Conservation (phyloP, 2,888 invertebrate genomes). For the Drosophila mulleri region DNA sequence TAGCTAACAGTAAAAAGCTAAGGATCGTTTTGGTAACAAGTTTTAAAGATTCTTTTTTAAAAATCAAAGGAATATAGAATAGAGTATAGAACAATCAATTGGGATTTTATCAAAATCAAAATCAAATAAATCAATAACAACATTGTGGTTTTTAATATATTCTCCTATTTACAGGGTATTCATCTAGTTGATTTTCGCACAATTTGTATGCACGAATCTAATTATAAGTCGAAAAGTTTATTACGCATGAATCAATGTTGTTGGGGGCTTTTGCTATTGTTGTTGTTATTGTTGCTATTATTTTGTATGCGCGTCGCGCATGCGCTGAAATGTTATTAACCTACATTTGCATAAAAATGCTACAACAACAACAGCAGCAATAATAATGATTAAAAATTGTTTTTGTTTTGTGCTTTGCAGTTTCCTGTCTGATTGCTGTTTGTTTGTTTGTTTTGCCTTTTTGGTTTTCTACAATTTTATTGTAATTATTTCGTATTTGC, state of each 20-base stretch:
- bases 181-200: background rate
- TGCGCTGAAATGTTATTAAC: constrained; percentile 76
- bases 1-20: background rate
- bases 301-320: constrained; percentile 66
- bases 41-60: background rate
- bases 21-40: background rate
- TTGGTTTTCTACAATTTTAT: constrained; percentile 61
- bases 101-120: no score
- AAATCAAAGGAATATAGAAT: no score
- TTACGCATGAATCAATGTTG: constrained; percentile 53
- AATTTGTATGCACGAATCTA: constrained; percentile 34
- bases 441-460: constrained; percentile 33
- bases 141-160: no score
- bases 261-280: constrained; percentile 17
- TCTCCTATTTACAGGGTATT: constrained; percentile 5
- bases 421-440: constrained; percentile 70
- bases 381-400: constrained; percentile 58
- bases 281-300: constrained; percentile 30
- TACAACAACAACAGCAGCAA: constrained; percentile 42
- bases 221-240: constrained; percentile 59
- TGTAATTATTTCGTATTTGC: constrained; percentile 62
- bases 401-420: constrained; percentile 45
- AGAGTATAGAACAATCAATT: no score
- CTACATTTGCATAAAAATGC: constrained; percentile 75
- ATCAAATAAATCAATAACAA: no score